phyloP scores from a whole-genome alignment of 2,113 vertebrate species.

The Tetraodon nigroviridis region DNA sequence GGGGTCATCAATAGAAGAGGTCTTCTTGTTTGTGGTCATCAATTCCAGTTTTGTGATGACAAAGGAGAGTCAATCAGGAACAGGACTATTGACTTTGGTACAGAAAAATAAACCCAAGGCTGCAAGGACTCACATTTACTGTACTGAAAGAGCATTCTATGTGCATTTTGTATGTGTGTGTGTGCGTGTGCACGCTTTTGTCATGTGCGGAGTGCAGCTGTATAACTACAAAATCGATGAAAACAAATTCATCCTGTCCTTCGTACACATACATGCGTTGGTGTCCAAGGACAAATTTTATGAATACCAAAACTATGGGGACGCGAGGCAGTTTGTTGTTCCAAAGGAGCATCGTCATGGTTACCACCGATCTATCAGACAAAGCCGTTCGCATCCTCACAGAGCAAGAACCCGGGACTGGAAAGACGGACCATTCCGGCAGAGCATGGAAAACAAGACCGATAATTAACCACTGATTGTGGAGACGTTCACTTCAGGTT shows the following conservation, averaged over 20 bases:
- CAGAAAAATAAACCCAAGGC: neutral
- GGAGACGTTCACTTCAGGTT: neutral
- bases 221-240: conserved; percentile 35
- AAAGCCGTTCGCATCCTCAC: conserved; percentile 35
- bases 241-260: conserved; percentile 19
- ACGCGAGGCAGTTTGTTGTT: conserved; percentile 59
- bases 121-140: conserved; percentile 13
- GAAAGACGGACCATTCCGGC: too few relatives aligned
- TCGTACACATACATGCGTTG: conserved; percentile 17
- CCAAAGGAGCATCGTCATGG: conserved; percentile 70
- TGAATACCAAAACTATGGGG: conserved; percentile 35
- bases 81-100: conserved; percentile 28
- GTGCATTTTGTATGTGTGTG: neutral
- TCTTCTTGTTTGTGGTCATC: neutral
- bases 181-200: neutral
- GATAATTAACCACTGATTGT: too few relatives aligned
- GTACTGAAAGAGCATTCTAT: conserved; percentile 1
- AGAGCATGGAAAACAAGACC: too few relatives aligned
- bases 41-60: neutral
- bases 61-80: neutral
- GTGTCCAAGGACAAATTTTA: conserved; percentile 43
- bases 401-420: neutral
- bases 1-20: neutral
- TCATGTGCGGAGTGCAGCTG: conserved; percentile 9
- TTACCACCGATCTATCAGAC: conserved; percentile 64